Conservation (phyloP, 2,797 vertebrate genomes). For the Schizopygopsis malacanthus region DNA sequence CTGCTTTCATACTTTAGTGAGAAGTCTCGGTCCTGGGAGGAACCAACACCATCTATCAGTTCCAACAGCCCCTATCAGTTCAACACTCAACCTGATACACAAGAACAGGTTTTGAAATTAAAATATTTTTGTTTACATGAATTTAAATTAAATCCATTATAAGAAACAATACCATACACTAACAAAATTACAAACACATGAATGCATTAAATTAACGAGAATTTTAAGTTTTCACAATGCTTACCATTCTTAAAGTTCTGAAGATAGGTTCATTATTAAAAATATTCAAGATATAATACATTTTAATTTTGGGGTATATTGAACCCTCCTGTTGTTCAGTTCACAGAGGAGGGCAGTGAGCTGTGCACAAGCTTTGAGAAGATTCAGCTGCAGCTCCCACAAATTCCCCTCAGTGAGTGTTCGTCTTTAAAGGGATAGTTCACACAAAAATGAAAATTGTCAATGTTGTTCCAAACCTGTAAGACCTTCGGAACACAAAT, state of each 20-base stretch:
- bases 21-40: constrained; percentile 69
- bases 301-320: neutral
- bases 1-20: constrained; percentile 49
- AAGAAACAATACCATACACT: neutral
- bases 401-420: constrained; percentile 47
- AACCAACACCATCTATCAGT: constrained; percentile 46
- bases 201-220: neutral
- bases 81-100: constrained; percentile 39
- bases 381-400: constrained; percentile 10
- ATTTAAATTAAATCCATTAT: neutral
- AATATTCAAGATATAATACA: neutral
- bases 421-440: neutral
- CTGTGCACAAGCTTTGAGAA: constrained; percentile 34
- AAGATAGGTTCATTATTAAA: neutral
- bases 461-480: neutral
- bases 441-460: neutral
- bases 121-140: neutral
- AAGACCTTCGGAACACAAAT: neutral
- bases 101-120: constrained; percentile 60
- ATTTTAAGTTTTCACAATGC: neutral
- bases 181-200: neutral
- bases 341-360: constrained; percentile 37
- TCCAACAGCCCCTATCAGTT: constrained; percentile 44
- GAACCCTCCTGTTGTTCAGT: neutral
- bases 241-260: neutral